A percentile compares a stretch with the other conserved stretches of the same genome.
phyloP scores from a whole-genome alignment of 2,797 vertebrate species.

The Apodemus agrarius region DNA sequence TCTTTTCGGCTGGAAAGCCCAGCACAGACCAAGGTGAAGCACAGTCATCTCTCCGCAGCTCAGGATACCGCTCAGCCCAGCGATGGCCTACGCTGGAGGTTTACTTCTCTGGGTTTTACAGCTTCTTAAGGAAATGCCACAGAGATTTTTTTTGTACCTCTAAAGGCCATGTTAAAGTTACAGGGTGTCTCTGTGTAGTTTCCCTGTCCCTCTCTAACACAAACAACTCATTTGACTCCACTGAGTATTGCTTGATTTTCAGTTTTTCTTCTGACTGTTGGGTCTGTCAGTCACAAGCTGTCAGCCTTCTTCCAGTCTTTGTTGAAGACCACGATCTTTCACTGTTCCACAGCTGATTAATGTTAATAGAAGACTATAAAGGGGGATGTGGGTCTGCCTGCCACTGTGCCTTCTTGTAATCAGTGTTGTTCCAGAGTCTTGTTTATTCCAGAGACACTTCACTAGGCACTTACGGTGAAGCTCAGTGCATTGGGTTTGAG shows the following conservation, averaged over 20 bases:
- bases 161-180: neutral
- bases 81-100: neutral
- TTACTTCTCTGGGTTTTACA: neutral
- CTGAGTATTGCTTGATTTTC: neutral
- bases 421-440: neutral
- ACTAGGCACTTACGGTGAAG: neutral
- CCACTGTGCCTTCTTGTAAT: neutral
- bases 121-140: neutral
- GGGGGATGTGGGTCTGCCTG: too few relatives aligned
- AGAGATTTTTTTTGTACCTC: neutral
- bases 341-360: neutral
- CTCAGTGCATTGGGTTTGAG: neutral
- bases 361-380: neutral
- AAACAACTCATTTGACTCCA: neutral
- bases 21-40: neutral
- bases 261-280: neutral
- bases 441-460: neutral
- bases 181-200: neutral
- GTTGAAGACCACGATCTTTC: neutral
- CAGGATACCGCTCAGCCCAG: neutral
- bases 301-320: neutral
- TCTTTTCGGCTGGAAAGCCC: slow-evolving; percentile 17
- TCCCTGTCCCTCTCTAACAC: neutral
- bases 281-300: neutral
- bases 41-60: neutral